A percentile compares a stretch with the other conserved stretches of the same genome.
phyloP scores from a whole-genome alignment of 2,797 vertebrate genomes.

The Pangasius sanitwongsei region DNA sequence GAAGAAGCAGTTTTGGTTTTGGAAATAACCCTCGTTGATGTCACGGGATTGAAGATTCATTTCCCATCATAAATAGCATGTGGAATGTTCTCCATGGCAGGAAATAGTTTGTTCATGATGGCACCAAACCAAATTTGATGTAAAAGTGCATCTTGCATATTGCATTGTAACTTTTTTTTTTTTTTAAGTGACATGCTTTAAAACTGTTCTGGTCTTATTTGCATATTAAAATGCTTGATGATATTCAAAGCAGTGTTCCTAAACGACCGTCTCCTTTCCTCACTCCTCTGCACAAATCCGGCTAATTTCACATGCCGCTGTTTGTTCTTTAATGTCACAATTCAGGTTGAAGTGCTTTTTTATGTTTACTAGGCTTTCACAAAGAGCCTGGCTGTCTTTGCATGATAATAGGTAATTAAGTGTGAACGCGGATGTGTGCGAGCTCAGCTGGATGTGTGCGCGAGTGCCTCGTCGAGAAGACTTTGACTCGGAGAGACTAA shows the following conservation, averaged over 20 bases:
- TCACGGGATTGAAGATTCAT: background rate
- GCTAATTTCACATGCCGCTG: constrained; percentile 10
- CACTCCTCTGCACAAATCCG: background rate
- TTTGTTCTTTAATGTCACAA: constrained; percentile 17
- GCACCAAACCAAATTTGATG: background rate
- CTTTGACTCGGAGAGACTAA: constrained; percentile 27
- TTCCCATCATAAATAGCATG: background rate
- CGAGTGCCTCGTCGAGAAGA: constrained; percentile 19
- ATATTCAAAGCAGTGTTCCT: background rate
- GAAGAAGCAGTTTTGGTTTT: background rate
- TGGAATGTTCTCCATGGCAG: background rate
- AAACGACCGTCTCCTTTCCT: background rate
- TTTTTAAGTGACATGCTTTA: background rate
- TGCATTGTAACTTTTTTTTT: too few species aligned
- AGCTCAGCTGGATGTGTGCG: constrained; percentile 11
- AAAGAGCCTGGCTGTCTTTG: constrained; percentile 20
- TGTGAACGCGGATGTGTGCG: constrained; percentile 20
- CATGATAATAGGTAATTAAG: constrained; percentile 51
- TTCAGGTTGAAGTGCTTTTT: constrained; percentile 17
- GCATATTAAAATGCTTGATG: constrained; percentile 8
- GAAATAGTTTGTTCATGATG: background rate
- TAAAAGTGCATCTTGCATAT: background rate
- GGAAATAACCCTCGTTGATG: background rate
- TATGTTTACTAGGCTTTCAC: constrained; percentile 20
- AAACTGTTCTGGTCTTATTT: background rate